Evolutionary conservation across 2,888 invertebrate species (phyloP), one percentile per base, ranked within the genome.

Genomic region (Drosophila nigricruria): DNA sequence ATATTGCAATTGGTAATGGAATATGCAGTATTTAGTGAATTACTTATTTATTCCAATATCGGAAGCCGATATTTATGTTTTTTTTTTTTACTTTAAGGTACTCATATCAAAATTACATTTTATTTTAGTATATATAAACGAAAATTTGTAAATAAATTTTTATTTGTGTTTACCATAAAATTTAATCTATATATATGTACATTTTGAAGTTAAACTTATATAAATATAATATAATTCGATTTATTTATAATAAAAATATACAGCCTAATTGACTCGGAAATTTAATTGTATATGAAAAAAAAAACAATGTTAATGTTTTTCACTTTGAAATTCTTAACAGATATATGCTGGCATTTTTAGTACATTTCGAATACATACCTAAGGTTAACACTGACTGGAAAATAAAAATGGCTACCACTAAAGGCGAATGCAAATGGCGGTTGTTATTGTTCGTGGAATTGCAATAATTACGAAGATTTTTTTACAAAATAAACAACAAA

Each of bases 381-480:
- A 65, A 65, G 77, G 89, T 58, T 45, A 81, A 65, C 87, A 88
- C 79, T 73, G 87, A 67, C 87, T 86, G 90, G 90, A 86, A 86
- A 86, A 90, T 88, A 86, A 86, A 86, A 89, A 86, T 86, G 86
- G 86, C 86, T 88, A 90, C 90, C 89, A 90, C 84, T 83, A 82
- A 88, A 91, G 86, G 83, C 87, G 82, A 97, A 97, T 97, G 97
- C 97, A 97, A 98, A 98, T 98, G 98, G 98, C 98, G 97, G 96
- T 97, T 96, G 97, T 97, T 98, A 97, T 98, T 98, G 97, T 98
- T 98, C 97, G 98, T 97, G 96, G 90, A 91, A 91, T 88, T 91
- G 89, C 85, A 87, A 86, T 88, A 89, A 81, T 82, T 90, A 83
- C 85, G 82, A 86, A 84, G 83, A 88, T 90, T 91, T 91, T 91